Base-by-base conservation (phyloP, 2,888 invertebrate species). In the Timema podura region DNA sequence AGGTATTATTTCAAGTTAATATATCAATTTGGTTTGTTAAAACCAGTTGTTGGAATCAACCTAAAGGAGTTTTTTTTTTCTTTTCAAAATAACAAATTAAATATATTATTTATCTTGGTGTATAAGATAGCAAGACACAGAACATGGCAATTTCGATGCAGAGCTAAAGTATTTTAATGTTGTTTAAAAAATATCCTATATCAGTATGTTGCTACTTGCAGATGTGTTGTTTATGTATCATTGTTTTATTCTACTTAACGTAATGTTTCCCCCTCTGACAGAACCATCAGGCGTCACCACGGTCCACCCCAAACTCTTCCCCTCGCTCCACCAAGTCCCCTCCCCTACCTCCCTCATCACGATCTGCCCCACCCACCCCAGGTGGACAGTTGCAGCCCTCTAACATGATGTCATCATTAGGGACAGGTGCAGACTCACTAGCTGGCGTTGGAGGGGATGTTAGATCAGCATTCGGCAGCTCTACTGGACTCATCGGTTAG, bases 281-380 rank as follows among this genome's bases (percentile, higher is more conserved):
- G 90, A 93, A 92, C 78, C 93, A 93, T 80, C 93, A 93, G 78
- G 86, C 90, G 8, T 93, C 93, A 46, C 93, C 93, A 0, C 86
- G 93, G 61, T 93, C 93, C 15, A 93, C 93, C 3, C 93, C 93
- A 2, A 93, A 93, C 80, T 93, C 93, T 67, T 93, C 93, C 49
- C 93, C 93, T 16, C 86, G 93, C 48, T 93, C 93, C 75, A 91
- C 92, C 48, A 93, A 93, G 80, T 92, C 92, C 48, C 93, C 93
- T 0, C 93, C 93, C 0, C 82, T 89, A 75, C 85, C 89, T 45
- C 46, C 80, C 80, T 71, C 78, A 78, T 13, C 81, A 66, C 79
- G 83, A 74, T 83, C 83, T 16, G 83, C 83, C n/a, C 83, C 84
- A 2, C 81, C 84, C 46, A 84, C 85, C 49, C 83, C 84, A 0